These are phyloP conservation scores for Philotrypesis tridentata DNA, from an alignment of 1,140 invertebrate genomes.

Conservation along the genomic window DNA sequence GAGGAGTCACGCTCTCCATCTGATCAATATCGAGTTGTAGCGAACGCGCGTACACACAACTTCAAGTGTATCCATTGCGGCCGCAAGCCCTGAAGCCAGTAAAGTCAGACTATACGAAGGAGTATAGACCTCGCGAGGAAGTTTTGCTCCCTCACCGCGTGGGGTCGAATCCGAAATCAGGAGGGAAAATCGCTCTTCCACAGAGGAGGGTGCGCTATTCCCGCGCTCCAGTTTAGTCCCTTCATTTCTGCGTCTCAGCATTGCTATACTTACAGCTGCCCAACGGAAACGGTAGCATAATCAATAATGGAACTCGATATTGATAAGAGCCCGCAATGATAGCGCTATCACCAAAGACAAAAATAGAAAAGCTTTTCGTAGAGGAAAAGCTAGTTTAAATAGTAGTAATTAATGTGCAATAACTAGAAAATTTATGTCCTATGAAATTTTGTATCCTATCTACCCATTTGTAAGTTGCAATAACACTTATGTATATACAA, in stretches of 20 bases:
- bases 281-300: too few species aligned
- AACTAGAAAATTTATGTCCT: too few species aligned
- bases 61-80: not conserved
- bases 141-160: not conserved
- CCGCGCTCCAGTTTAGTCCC: not conserved
- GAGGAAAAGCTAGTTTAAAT: too few species aligned
- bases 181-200: not conserved
- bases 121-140: slow-evolving; percentile 1
- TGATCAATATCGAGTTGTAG: slow-evolving; percentile 26
- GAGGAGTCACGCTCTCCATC: not conserved
- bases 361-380: too few species aligned
- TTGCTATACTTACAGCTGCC: not conserved
- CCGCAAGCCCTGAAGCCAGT: not conserved
- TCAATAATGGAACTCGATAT: not conserved
- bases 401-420: too few species aligned
- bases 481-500: too few species aligned
- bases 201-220: not conserved
- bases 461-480: too few species aligned
- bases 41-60: not conserved
- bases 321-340: not conserved
- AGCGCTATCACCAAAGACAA: not conserved
- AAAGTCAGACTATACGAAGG: not conserved
- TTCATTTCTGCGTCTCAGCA: not conserved
- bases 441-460: too few species aligned
- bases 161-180: slow-evolving; percentile 29